Base-by-base conservation (phyloP, 2,888 invertebrate species). In the Volucella zonaria region DNA sequence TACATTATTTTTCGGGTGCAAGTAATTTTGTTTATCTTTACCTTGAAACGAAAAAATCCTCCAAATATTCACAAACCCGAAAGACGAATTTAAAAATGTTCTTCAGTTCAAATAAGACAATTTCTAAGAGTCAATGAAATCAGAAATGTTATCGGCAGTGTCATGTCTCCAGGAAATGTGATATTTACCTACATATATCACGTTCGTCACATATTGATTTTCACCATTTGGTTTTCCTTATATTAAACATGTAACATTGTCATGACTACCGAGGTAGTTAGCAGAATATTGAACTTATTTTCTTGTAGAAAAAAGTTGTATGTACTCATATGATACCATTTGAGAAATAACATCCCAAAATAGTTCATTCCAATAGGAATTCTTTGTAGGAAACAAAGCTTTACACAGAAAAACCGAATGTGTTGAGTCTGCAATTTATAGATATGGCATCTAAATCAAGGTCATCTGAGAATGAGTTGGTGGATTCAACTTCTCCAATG, bases 151-250 rank as follows among this genome's bases (percentile, higher is more conserved):
- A 6, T 31, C 31, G 31, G n/a, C 61, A 61, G 71, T 54, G 61
- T 43, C 61, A 43, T 52, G 38, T 62, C 15, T 52, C 31, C 18
- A 12, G 11, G n/a, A 47, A 40, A 11, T 54, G 38, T 54, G 43
- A 47, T 68, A 74, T 64, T 62, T 64, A 47, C 61, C 31, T 31
- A 23, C 18, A 23, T 23, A 6, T 31, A 64, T 74, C 74, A 74
- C 74, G 74, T 74, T 74, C 64, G 56, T 64, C 64, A 64, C 23
- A 74, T 74, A 74, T 74, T 74, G 62, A 74, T 64, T 74, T 64
- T 74, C 49, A 74, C 54, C 64, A 56, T 40, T 23, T 18, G 47
- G 43, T 64, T 54, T 56, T 54, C 74, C 40, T n/a, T n/a, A 56
- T 74, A 74, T 74, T 74, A 40, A 47, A 74, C n/a, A 15, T 42